Conservation (phyloP, 1,140 invertebrate genomes). For the Yoshiicerus persimilis region DNA sequence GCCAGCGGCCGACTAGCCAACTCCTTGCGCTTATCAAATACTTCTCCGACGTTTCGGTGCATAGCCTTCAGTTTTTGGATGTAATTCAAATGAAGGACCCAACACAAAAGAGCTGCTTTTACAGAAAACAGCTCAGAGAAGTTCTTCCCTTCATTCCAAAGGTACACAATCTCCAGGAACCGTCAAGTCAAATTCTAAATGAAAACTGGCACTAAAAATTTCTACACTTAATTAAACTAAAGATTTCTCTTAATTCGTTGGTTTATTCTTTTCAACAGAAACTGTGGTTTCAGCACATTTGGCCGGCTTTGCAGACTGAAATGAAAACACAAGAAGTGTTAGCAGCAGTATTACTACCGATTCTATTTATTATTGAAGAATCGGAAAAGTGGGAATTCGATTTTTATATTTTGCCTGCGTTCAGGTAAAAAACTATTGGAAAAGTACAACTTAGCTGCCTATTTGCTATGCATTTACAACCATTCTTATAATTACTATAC, state of each 20-base stretch:
- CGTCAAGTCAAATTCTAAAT: not conserved
- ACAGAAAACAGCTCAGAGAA: conserved; percentile 79
- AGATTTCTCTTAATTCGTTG: not conserved
- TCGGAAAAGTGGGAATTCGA: conserved; percentile 80
- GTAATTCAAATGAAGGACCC: conserved; percentile 90
- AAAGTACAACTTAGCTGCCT: too few species aligned
- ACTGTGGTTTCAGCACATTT: conserved; percentile 91
- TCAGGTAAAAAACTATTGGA: conserved; percentile 63
- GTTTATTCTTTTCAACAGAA: conserved; percentile 67
- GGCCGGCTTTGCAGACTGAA: conserved; percentile 84
- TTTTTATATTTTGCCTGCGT: conserved; percentile 75
- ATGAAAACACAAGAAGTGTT: conserved; percentile 82
- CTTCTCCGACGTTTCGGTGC: conserved; percentile 43
- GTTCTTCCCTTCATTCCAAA: conserved; percentile 83
- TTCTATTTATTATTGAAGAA: conserved; percentile 84
- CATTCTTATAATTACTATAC: not conserved
- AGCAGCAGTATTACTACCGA: conserved; percentile 82
- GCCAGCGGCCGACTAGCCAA: conserved; percentile 44
- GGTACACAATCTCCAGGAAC: conserved; percentile 69
- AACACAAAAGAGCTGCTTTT: conserved; percentile 84
- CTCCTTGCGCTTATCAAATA: conserved; percentile 48
- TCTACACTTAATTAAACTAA: not conserved
- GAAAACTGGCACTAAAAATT: not conserved
- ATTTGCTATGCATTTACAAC: too few species aligned
- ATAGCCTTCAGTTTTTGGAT: conserved; percentile 68